These are phyloP conservation scores for Heliconius cydno DNA, from an alignment of 2,888 invertebrate genomes.

Conservation along the genomic window DNA sequence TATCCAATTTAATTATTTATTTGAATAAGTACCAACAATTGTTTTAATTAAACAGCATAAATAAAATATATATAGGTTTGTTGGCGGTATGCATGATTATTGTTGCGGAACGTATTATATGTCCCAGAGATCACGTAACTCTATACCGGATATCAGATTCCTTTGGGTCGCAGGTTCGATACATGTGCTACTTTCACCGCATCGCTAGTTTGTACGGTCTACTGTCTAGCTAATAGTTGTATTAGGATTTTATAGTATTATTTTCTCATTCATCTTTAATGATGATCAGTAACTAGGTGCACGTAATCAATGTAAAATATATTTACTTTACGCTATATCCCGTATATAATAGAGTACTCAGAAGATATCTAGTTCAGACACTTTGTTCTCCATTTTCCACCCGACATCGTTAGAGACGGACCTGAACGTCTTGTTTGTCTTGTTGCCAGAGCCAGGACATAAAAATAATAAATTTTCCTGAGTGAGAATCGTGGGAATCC, in stretches of 20 bases:
- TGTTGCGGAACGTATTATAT: conserved; percentile 52
- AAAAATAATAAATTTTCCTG: too few species aligned
- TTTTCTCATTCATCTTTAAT: background rate
- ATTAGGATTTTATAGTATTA: background rate
- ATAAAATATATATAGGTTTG: background rate
- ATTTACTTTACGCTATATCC: too few species aligned
- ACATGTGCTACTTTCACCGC: conserved; percentile 57
- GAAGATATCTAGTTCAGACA: too few species aligned
- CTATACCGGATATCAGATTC: conserved; percentile 54
- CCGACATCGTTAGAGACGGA: too few species aligned
- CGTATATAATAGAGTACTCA: too few species aligned
- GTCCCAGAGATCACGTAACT: conserved; percentile 50
- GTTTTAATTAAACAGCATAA: background rate
- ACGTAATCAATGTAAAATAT: too few species aligned
- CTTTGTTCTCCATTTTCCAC: too few species aligned
- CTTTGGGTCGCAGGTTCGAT: conserved; percentile 52
- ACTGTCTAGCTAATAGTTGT: background rate
- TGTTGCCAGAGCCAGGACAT: too few species aligned
- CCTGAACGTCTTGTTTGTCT: too few species aligned
- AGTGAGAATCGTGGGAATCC: too few species aligned
- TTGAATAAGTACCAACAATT: background rate
- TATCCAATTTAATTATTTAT: background rate
- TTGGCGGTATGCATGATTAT: conserved; percentile 38
- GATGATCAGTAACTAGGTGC: too few species aligned
- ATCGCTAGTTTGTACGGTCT: background rate